Evolutionary conservation across 2,888 invertebrate genomes (phyloP).

Genomic region (Phengaris arion): DNA sequence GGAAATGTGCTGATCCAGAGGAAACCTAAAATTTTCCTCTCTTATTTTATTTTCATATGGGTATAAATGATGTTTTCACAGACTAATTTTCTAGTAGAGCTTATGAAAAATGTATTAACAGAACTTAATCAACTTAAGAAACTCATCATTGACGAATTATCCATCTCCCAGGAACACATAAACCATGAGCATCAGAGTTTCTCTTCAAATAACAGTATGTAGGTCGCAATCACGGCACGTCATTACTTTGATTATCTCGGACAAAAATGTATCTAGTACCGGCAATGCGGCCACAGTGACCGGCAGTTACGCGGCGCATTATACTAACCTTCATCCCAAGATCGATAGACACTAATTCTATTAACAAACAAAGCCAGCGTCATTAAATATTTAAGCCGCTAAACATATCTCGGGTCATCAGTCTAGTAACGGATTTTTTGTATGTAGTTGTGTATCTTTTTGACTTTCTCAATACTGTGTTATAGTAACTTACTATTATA

Average conservation of each 20-base stretch:
- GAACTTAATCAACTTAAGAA: background rate
- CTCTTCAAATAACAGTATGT: slow-evolving; percentile 57
- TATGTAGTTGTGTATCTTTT: background rate
- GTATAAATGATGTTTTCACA: too few species aligned
- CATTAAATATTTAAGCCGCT: slow-evolving; percentile 23
- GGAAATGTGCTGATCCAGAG: too few species aligned
- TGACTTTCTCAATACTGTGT: background rate
- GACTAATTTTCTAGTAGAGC: background rate
- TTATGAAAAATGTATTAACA: background rate
- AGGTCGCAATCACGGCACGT: slow-evolving; percentile 57
- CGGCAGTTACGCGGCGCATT: slow-evolving; percentile 28
- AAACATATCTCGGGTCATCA: slow-evolving; percentile 6
- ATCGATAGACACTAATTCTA: slow-evolving; percentile 28
- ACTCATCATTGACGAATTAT: slow-evolving; percentile 51
- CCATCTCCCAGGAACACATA: slow-evolving; percentile 38
- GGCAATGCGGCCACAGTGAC: slow-evolving; percentile 32
- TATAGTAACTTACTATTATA: background rate
- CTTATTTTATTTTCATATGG: too few species aligned
- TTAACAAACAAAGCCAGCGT: background rate
- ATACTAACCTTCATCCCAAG: slow-evolving; percentile 33
- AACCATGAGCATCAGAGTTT: slow-evolving; percentile 57
- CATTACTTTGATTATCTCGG: slow-evolving; percentile 56
- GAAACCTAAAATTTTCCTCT: too few species aligned
- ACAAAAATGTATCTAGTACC: slow-evolving; percentile 45
- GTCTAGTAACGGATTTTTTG: background rate